Evolutionary conservation across 2,113 vertebrate genomes (phyloP).

Genomic region (Ia io): DNA sequence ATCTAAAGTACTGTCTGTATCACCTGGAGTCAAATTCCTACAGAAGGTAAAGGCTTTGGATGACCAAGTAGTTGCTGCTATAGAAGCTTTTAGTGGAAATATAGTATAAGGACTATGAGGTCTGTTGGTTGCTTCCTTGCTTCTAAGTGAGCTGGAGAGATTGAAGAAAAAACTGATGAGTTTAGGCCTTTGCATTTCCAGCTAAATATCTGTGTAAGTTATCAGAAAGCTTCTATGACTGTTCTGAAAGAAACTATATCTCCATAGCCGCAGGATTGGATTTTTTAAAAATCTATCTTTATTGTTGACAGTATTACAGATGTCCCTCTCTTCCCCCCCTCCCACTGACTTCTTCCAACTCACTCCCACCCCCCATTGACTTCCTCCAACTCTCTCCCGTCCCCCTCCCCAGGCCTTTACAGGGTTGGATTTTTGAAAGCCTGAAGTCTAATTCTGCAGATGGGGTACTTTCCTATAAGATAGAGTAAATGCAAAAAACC

Average conservation of each 20-base stretch:
- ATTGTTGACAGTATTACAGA: too few relatives aligned
- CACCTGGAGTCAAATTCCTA: background rate
- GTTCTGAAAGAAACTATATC: background rate
- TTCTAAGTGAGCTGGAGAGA: background rate
- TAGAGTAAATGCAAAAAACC: background rate
- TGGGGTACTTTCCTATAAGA: background rate
- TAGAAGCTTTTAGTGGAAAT: background rate
- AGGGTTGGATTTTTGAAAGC: background rate
- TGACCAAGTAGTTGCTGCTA: background rate
- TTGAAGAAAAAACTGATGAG: background rate
- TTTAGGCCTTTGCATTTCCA: background rate
- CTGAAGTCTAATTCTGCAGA: background rate
- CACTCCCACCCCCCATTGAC: too few relatives aligned
- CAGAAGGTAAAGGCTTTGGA: background rate
- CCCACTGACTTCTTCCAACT: too few relatives aligned
- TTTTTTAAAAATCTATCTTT: background rate
- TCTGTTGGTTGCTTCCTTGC: background rate
- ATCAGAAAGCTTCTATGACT: background rate
- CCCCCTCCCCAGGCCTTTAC: too few relatives aligned
- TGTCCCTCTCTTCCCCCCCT: too few relatives aligned
- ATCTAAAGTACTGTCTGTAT: background rate
- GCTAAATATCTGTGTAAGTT: background rate
- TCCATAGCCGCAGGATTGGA: background rate
- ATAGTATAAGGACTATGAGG: background rate
- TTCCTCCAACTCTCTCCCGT: too few relatives aligned